Evolutionary conservation across 92 coral and sea anemone genomes (phyloP), one percentile per base, ranked within the genome.

Genomic region (Heteractis magnifica): DNA sequence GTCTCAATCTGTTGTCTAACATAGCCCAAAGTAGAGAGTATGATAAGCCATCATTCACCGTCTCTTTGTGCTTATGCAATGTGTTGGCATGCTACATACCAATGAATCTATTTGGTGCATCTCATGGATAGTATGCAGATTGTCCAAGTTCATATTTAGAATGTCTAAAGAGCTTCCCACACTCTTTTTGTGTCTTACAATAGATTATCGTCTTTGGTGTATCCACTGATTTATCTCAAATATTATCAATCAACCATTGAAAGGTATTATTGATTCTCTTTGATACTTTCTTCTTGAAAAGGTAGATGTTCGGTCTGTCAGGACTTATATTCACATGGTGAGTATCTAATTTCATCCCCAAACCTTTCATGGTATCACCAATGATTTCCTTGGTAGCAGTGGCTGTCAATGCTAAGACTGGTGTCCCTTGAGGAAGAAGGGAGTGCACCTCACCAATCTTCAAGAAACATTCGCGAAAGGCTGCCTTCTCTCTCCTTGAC

Each of bases 11-110:
- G n/a, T n/a, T n/a, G n/a, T n/a, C n/a, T n/a, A n/a, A n/a, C n/a
- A n/a, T n/a, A n/a, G n/a, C n/a, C n/a, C n/a, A n/a, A n/a, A n/a
- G n/a, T n/a, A n/a, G n/a, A n/a, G n/a, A n/a, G n/a, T n/a, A n/a
- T n/a, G n/a, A n/a, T n/a, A n/a, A n/a, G n/a, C n/a, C n/a, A n/a
- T n/a, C n/a, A n/a, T n/a, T n/a, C n/a, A 79, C 86, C 11, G 85
- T 75, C 10, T 90, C 88, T 68, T 90, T 78, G 13, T 83, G 84
- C 51, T 79, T 83, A 6, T 55, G 26, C 56, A 90, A 81, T 1
- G 93, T 90, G 15, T 87, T 90, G 62, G 76, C 49, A 52, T 90
- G 90, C 72, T 53, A 90, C 93, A 90, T 90, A 7, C 90, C 90
- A 71, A 87, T 86, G 19, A 82, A 56, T 82, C 72, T 88, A 68